A percentile compares a stretch with the other conserved stretches of the same genome.
Conservation (phyloP, 2,888 invertebrate species). For the Lepidonotus clava region DNA sequence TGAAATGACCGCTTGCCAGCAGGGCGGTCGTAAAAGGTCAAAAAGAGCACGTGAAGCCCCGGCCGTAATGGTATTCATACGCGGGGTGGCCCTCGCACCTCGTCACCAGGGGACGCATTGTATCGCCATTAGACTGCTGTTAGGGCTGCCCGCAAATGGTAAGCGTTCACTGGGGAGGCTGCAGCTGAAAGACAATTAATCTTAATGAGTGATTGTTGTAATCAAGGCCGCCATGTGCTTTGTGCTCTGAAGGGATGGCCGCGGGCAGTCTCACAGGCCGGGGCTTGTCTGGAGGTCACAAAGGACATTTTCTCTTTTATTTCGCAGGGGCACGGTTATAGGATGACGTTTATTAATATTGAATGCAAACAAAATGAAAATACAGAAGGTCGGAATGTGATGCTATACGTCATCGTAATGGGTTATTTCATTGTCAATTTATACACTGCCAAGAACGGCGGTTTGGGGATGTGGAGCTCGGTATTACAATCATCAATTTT, state of each 20-base stretch:
- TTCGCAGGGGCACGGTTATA: too few species aligned
- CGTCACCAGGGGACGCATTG: constrained; percentile 34
- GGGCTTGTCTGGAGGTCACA: too few species aligned
- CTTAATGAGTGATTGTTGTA: constrained; percentile 44
- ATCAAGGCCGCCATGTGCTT: constrained; percentile 10
- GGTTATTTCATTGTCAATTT: too few species aligned
- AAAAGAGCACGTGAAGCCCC: background rate
- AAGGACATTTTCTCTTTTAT: too few species aligned
- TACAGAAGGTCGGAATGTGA: too few species aligned
- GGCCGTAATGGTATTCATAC: background rate
- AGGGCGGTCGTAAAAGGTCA: constrained; percentile 26
- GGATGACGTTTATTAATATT: too few species aligned
- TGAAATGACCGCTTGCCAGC: background rate
- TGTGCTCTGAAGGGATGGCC: constrained; percentile 13
- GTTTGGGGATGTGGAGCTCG: too few species aligned
- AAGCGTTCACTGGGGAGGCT: constrained; percentile 13
- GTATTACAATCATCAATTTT: too few species aligned
- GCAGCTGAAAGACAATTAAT: constrained; percentile 4
- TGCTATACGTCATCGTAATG: too few species aligned
- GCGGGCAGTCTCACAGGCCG: too few species aligned
- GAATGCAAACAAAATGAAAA: too few species aligned
- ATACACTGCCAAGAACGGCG: too few species aligned
- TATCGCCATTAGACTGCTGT: background rate
- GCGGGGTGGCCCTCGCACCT: constrained; percentile 28
- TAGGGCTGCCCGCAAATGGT: constrained; percentile 2